Evolutionary conservation across 2,888 invertebrate species (phyloP).

Genomic region (Embidobia sp.): DNA sequence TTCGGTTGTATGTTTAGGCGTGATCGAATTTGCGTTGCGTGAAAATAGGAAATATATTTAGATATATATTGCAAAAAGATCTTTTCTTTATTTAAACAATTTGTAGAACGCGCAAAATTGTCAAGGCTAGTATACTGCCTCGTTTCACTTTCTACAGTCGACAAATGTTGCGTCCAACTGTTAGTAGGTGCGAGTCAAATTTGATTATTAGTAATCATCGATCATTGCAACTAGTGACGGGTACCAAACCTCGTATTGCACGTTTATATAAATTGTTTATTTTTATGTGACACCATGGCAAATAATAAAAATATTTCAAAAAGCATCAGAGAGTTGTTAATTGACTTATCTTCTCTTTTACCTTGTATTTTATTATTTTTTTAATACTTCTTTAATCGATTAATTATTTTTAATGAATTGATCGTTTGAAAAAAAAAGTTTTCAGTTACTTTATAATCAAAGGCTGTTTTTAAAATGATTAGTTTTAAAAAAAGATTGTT

Average conservation of each 20-base stretch:
- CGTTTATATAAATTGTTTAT: constrained; percentile 64
- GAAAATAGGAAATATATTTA: constrained; percentile 29
- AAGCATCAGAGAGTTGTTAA: too few relatives aligned
- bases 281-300: constrained; percentile 61
- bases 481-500: too few relatives aligned
- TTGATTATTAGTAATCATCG: neutral
- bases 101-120: constrained; percentile 34
- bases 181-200: neutral
- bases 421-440: too few relatives aligned
- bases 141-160: constrained; percentile 13
- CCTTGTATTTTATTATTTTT: too few relatives aligned
- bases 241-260: constrained; percentile 40
- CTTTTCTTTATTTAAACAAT: constrained; percentile 20
- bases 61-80: too few relatives aligned
- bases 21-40: constrained; percentile 37
- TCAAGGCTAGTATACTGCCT: too few relatives aligned
- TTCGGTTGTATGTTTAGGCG: constrained; percentile 20
- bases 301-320: constrained; percentile 63
- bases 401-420: too few relatives aligned
- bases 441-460: too few relatives aligned
- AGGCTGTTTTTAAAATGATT: too few relatives aligned
- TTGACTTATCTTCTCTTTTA: too few relatives aligned
- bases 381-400: too few relatives aligned
- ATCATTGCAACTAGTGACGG: neutral
- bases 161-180: too few relatives aligned